Evolutionary conservation across 2,888 invertebrate species (phyloP).

Genomic region (Pocota personata): DNA sequence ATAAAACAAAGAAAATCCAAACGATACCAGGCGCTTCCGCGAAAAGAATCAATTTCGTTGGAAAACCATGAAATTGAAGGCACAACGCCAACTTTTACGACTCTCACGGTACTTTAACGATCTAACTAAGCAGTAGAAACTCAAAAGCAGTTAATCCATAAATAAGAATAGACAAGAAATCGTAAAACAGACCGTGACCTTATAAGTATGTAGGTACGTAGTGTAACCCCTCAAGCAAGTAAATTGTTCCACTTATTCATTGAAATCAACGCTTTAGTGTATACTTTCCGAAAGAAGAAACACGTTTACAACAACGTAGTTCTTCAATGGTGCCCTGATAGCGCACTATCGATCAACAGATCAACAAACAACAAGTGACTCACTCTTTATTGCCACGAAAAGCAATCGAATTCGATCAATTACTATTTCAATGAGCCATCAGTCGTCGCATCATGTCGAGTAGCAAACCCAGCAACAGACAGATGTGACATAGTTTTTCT

Average conservation of each 20-base stretch:
- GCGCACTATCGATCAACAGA: conserved; percentile 1
- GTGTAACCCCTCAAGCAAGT: conserved; percentile 17
- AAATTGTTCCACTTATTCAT: conserved; percentile 37
- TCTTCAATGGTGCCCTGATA: conserved; percentile 7
- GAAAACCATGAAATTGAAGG: conserved; percentile 18
- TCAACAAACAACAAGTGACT: conserved; percentile 11
- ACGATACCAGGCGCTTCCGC: neutral
- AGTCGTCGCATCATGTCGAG: neutral
- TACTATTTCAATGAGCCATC: neutral
- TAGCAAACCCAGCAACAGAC: neutral
- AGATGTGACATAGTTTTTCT: conserved; percentile 4
- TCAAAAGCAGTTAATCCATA: neutral
- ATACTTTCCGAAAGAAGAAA: too few species aligned
- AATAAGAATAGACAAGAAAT: neutral
- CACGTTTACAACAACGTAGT: conserved; percentile 3
- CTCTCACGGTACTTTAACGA: conserved; percentile 29
- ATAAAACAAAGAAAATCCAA: neutral
- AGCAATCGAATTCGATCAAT: neutral
- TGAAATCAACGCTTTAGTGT: neutral
- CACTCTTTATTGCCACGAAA: conserved; percentile 4
- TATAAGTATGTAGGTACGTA: conserved; percentile 14
- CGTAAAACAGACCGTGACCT: conserved; percentile 67
- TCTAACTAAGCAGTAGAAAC: neutral
- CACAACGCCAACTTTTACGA: conserved; percentile 7
- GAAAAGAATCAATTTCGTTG: neutral